Percentiles rank a stretch among this genome's conserved stretches.
Evolutionary conservation across 2,113 vertebrate species (phyloP).

Genomic region (Nothocercus julius): DNA sequence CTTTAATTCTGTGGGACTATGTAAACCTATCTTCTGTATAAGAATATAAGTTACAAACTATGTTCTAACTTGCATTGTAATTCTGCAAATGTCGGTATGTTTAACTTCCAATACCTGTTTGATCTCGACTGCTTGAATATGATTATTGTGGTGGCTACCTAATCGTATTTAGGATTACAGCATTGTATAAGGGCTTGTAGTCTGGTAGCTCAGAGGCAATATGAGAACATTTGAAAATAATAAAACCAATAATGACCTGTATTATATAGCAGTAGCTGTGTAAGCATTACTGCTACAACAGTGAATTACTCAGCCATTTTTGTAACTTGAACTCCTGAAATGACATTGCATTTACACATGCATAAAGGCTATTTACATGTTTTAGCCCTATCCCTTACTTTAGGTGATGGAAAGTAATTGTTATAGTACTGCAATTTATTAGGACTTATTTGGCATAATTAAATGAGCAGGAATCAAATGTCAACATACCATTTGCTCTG

Average conservation of each 20-base stretch:
- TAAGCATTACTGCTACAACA: conserved; percentile 44
- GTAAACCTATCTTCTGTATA: neutral
- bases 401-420: conserved; percentile 65
- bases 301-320: conserved; percentile 43
- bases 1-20: neutral
- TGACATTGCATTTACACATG: conserved; percentile 54
- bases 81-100: neutral
- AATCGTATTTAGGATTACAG: neutral
- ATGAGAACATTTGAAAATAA: conserved; percentile 3
- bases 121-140: neutral
- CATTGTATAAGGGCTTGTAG: neutral
- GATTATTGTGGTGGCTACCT: neutral
- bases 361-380: conserved; percentile 61
- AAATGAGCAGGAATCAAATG: conserved; percentile 70
- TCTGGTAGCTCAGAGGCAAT: conserved; percentile 6
- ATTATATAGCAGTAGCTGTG: conserved; percentile 3
- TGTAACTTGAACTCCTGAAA: conserved; percentile 56
- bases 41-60: neutral
- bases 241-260: conserved; percentile 17
- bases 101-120: neutral
- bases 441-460: conserved; percentile 67
- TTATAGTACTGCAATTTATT: conserved; percentile 69
- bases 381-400: conserved; percentile 55
- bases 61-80: neutral
- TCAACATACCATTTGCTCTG: conserved; percentile 73